Percentiles rank a stretch among this genome's conserved stretches.
Conservation (phyloP, 2,888 invertebrate genomes). For the Drosophila greeni region DNA sequence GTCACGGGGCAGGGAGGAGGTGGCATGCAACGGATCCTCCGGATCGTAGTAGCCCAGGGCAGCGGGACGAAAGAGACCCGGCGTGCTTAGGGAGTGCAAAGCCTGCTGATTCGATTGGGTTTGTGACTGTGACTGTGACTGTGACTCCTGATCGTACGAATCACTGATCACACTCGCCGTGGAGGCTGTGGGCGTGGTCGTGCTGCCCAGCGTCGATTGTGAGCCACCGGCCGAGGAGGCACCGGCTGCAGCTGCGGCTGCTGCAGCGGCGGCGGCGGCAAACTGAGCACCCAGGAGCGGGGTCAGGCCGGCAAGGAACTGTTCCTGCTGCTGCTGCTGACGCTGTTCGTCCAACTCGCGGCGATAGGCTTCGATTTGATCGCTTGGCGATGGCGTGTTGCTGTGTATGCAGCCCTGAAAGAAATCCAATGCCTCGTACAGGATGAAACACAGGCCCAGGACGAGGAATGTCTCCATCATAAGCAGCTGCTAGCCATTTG, state of each 20-base stretch:
- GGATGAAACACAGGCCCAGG: constrained; percentile 84
- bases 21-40: constrained; percentile 67
- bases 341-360: constrained; percentile 78
- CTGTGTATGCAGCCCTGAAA: constrained; percentile 81
- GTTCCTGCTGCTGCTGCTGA: constrained; percentile 79
- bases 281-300: constrained; percentile 75
- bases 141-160: constrained; percentile 61
- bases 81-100: constrained; percentile 62
- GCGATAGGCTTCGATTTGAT: constrained; percentile 78
- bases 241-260: constrained; percentile 62
- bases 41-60: constrained; percentile 66
- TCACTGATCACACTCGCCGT: constrained; percentile 76
- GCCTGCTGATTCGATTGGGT: constrained; percentile 57
- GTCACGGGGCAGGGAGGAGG: constrained; percentile 76
- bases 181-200: constrained; percentile 72
- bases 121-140: constrained; percentile 50
- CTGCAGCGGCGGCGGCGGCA: constrained; percentile 60
- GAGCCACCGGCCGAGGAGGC: constrained; percentile 63
- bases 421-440: constrained; percentile 84
- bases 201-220: constrained; percentile 65
- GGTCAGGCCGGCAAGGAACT: constrained; percentile 74
- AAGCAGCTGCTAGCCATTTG: constrained; percentile 75
- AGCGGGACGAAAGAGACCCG: constrained; percentile 59
- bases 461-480: constrained; percentile 85
- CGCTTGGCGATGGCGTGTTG: constrained; percentile 75